Percentiles rank a stretch among this genome's conserved stretches.
These are phyloP conservation scores for Coregonus sp. DNA, from an alignment of 2,797 vertebrate genomes.

Conservation along the genomic window DNA sequence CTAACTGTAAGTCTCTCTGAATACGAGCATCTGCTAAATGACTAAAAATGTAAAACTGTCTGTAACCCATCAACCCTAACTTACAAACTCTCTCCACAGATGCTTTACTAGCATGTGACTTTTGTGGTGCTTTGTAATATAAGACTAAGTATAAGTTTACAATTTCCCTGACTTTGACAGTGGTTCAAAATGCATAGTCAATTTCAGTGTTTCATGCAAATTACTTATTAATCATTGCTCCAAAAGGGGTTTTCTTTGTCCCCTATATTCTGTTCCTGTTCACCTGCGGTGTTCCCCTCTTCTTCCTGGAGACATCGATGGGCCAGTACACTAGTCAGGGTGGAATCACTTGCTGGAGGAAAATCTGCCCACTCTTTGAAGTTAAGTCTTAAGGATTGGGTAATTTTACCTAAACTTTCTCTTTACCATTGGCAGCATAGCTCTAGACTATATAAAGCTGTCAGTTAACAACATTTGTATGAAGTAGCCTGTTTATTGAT, in stretches of 20 bases:
- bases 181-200: not conserved
- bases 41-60: no score
- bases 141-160: not conserved
- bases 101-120: not conserved
- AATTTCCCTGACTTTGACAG: not conserved
- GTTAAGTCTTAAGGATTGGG: constrained; percentile 45
- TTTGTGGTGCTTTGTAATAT: not conserved
- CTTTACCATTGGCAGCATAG: not conserved
- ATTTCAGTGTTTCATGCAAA: not conserved
- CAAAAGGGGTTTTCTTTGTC: constrained; percentile 77
- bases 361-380: constrained; percentile 79
- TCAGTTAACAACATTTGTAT: not conserved
- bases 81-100: not conserved
- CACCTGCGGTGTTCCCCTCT: constrained; percentile 78
- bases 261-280: constrained; percentile 78
- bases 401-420: no score
- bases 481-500: constrained; percentile 11
- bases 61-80: no score
- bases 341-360: constrained; percentile 78
- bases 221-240: constrained; percentile 10
- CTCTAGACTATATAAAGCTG: not conserved
- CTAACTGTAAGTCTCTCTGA: no score
- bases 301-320: constrained; percentile 78
- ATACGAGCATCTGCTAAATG: no score
- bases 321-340: constrained; percentile 81